These are phyloP conservation scores for Pterocles gutturalis DNA, from an alignment of 2,113 vertebrate genomes.

Conservation along the genomic window DNA sequence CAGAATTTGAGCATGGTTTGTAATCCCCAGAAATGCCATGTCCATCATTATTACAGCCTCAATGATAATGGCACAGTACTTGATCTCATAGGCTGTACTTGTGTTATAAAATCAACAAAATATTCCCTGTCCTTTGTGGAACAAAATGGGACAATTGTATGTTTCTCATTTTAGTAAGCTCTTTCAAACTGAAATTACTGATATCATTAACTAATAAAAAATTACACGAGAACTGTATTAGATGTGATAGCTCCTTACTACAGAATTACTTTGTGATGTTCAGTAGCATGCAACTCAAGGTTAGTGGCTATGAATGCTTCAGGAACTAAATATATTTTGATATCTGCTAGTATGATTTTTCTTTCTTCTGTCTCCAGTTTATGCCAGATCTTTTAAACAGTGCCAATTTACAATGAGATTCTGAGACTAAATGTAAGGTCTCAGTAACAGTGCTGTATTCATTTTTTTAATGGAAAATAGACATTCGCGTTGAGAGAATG, in stretches of 20 bases:
- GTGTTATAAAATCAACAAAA: not conserved
- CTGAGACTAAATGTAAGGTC: not conserved
- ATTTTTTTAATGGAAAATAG: not conserved
- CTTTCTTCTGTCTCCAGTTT: not conserved
- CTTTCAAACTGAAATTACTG: not conserved
- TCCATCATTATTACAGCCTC: not conserved
- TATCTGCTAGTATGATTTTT: not conserved
- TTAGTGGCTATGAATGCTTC: not conserved
- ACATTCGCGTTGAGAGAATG: not conserved
- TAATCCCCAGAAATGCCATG: not conserved
- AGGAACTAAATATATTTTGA: not conserved
- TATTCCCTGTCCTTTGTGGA: not conserved
- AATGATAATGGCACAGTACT: not conserved
- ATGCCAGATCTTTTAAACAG: not conserved
- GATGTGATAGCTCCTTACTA: not conserved
- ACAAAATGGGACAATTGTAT: not conserved
- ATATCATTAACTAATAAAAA: not conserved
- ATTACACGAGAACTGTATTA: not conserved
- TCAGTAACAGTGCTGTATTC: not conserved
- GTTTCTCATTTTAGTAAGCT: not conserved
- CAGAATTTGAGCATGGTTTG: not conserved
- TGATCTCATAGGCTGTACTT: not conserved
- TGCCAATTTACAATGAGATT: not conserved
- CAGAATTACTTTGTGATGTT: not conserved
- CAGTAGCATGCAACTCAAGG: not conserved